Base-by-base conservation (phyloP, 2,888 invertebrate genomes). In the Matsumyia berberina region DNA sequence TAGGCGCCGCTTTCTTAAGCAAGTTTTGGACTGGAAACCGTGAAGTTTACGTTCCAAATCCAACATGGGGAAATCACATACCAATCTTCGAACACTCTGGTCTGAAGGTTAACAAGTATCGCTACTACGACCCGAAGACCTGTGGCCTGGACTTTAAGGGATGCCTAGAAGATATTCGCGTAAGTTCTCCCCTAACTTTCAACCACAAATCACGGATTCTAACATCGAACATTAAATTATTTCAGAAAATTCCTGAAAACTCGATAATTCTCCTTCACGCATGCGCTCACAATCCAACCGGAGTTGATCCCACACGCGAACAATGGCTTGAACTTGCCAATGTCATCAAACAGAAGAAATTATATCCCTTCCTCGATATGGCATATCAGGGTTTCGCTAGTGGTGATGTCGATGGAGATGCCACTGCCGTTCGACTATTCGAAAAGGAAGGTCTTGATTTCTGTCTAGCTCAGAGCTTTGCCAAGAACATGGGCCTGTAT, bases 281-380 rank as follows among this genome's bases (percentile, higher is more conserved):
- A 0, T 99, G 99, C 92, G 99, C 99, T 6, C 99, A 99, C 92
- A 99, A 99, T 93, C 99, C 99, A 11, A 99, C 99, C 29, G 98
- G 98, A 12, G 97, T 98, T 2, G 98, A 98, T 92, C 98, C 98
- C 1, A 95, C 93, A 83, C 94, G 94, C 5, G 96, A 96, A 73
- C 97, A 98, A 90, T 99, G 99, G 99, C 93, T 94, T 73, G 96
- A 97, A 92, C 93, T 99, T 1, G 97, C 97, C 0, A 91, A 94
- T 87, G 92, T 97, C 12, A 94, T 98, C 81, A 98, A 97, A 91
- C 93, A 95, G 83, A 94, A 93, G 88, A 95, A 97, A 69, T 91
- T 99, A 17, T 96, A 96, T 90, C 97, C 98, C 31, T 99, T 95
- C 93, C 98, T 99, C 91, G 99, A 99, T 92, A 98, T 99, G 98